Conservation (phyloP, 2,113 vertebrate species). For the Scomber colias region DNA sequence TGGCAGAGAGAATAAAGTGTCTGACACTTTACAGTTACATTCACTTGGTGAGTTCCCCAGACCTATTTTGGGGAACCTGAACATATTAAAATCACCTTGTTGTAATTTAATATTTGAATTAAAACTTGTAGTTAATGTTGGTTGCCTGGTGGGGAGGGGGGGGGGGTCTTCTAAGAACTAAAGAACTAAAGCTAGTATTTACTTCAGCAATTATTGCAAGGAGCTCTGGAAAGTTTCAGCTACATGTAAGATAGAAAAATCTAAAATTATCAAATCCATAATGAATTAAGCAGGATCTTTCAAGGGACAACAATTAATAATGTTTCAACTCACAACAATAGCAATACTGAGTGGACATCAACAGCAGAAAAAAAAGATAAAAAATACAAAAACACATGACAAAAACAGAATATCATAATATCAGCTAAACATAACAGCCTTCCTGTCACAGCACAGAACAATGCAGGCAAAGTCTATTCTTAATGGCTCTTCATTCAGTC, state of each 20-base stretch:
- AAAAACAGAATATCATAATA: constrained; percentile 47
- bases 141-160: neutral
- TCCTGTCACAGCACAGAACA: constrained; percentile 38
- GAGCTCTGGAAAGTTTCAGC: neutral
- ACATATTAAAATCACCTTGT: constrained; percentile 3
- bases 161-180: neutral
- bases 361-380: constrained; percentile 19
- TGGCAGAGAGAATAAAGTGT: constrained; percentile 46
- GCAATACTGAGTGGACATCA: constrained; percentile 52
- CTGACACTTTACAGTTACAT: constrained; percentile 25
- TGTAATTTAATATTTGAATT: neutral
- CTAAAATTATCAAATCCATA: constrained; percentile 2
- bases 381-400: constrained; percentile 40
- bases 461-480: constrained; percentile 39
- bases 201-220: neutral
- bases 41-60: constrained; percentile 35
- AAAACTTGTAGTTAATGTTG: neutral
- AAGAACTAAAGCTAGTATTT: constrained; percentile 23
- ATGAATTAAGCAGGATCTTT: constrained; percentile 15
- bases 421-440: constrained; percentile 33
- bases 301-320: constrained; percentile 11
- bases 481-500: constrained; percentile 51
- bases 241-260: neutral
- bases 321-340: constrained; percentile 34
- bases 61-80: constrained; percentile 6